Evolutionary conservation across 2,888 invertebrate genomes (phyloP).

Genomic region (Tolmerus cingulatus): DNA sequence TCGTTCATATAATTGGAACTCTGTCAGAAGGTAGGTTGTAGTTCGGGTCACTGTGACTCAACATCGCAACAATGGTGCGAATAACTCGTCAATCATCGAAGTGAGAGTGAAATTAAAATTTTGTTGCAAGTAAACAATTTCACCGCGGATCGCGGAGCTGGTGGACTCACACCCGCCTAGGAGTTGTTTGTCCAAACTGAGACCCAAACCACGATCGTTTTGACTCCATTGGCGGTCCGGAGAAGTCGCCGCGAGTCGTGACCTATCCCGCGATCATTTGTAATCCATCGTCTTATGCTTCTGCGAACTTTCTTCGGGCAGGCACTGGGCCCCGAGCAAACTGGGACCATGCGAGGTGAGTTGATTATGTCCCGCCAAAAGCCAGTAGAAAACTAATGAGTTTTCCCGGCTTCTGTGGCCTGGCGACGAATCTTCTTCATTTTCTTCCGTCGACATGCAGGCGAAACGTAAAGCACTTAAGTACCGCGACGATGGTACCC

Average conservation of each 20-base stretch:
- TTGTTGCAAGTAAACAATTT: constrained; percentile 8
- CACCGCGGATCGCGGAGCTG: background rate
- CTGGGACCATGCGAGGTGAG: background rate
- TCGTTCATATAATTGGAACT: background rate
- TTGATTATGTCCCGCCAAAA: background rate
- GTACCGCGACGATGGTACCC: background rate
- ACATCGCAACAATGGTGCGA: background rate
- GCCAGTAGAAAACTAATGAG: background rate
- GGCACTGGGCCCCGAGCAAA: background rate
- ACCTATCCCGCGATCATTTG: background rate
- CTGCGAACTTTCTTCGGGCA: constrained; percentile 5
- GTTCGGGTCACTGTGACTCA: background rate
- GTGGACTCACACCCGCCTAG: background rate
- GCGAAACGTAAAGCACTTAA: background rate
- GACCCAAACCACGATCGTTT: background rate
- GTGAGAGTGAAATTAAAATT: constrained; percentile 27
- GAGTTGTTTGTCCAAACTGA: background rate
- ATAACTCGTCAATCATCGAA: background rate
- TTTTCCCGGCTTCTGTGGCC: background rate
- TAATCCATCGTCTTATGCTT: background rate
- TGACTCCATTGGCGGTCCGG: background rate
- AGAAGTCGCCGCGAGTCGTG: background rate
- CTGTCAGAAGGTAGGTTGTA: background rate
- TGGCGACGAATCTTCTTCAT: background rate
- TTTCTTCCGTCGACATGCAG: too few species aligned